Conservation (phyloP, 53 echinoderm and acorn worm species). For the Echinometra lucunter region DNA sequence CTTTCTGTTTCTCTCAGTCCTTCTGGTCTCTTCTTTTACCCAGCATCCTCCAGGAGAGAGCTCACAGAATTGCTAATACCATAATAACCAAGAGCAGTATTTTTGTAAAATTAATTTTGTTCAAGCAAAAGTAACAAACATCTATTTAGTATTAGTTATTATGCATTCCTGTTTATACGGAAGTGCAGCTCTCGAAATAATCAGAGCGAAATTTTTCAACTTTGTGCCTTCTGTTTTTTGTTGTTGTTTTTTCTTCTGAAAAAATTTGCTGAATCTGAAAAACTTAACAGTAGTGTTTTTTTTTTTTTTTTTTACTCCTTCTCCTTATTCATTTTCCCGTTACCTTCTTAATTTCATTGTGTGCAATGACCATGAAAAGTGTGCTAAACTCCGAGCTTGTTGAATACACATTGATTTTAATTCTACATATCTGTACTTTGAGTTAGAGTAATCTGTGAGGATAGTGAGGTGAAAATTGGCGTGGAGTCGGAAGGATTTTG, state of each 20-base stretch:
- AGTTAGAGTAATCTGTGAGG: conserved; percentile 51
- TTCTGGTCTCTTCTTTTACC: not conserved
- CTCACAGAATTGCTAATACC: not conserved
- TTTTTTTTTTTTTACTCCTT: not conserved
- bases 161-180: not conserved
- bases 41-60: no score
- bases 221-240: not conserved
- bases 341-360: conserved; percentile 3
- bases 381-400: not conserved
- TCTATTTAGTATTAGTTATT: not conserved
- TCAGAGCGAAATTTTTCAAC: not conserved
- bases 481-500: conserved; percentile 65
- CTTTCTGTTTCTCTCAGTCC: not conserved
- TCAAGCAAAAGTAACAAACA: not conserved
- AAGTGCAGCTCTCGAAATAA: not conserved
- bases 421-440: conserved; percentile 55
- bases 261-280: not conserved
- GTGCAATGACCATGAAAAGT: conserved; percentile 24
- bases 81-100: not conserved
- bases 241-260: not conserved
- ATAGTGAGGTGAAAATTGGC: conserved; percentile 68
- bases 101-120: not conserved
- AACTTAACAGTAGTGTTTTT: not conserved
- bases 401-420: conserved; percentile 43
- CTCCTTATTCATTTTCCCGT: not conserved